Conservation (phyloP, 1,140 invertebrate species). For the Brachionus plicatilis region DNA sequence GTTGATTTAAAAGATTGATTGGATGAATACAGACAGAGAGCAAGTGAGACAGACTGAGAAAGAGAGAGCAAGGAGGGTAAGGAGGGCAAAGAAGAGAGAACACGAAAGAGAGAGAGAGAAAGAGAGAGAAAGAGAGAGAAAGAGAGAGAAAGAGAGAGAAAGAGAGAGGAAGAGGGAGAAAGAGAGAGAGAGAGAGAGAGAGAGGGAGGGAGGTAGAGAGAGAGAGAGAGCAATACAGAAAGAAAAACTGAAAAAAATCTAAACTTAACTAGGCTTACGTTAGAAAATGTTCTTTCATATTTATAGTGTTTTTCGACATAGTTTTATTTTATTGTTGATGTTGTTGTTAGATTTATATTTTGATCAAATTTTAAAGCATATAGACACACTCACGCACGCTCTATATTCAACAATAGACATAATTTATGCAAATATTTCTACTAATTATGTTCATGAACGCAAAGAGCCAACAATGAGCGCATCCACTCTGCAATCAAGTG, state of each 20-base stretch:
- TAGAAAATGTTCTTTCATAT: slow-evolving; percentile 41
- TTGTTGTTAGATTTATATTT: slow-evolving; percentile 28
- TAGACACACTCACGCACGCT: neutral
- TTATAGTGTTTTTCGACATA: slow-evolving; percentile 41
- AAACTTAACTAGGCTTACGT: slow-evolving; percentile 40
- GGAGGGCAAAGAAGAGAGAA: neutral
- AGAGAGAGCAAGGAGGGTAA: neutral
- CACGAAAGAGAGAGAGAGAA: neutral
- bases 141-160: neutral
- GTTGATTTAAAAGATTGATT: no score
- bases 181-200: neutral
- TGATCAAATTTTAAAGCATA: neutral
- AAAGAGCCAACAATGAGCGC: neutral
- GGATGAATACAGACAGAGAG: no score
- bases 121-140: neutral
- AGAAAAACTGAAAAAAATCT: slow-evolving; percentile 38
- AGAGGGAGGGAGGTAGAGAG: neutral
- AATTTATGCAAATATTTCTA: neutral
- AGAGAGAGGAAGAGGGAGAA: neutral
- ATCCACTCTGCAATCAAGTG: neutral
- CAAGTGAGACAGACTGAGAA: no score
- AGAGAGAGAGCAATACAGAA: neutral
- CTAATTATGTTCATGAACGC: neutral
- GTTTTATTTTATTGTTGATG: slow-evolving; percentile 34
- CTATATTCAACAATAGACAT: neutral